phyloP scores from a whole-genome alignment of 2,888 invertebrate genomes.

The Axea sp. region DNA sequence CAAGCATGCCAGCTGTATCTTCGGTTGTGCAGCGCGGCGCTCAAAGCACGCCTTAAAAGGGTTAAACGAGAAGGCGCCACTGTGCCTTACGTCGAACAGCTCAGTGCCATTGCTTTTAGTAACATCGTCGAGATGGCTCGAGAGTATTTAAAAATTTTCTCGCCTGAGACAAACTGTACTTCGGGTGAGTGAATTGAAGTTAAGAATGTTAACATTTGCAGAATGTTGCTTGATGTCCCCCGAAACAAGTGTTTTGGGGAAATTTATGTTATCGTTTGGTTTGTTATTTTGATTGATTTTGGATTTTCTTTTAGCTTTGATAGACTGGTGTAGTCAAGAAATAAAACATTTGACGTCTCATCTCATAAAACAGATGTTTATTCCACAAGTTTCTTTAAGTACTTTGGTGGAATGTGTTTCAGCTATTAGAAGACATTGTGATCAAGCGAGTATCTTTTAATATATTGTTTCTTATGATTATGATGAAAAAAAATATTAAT shows the following conservation, averaged over 20 bases:
- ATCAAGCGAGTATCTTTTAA: conserved; percentile 38
- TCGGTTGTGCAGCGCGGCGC: conserved; percentile 88
- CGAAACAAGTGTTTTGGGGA: too few species aligned
- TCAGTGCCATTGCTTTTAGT: conserved; percentile 91
- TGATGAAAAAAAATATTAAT: too few species aligned
- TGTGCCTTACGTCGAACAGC: conserved; percentile 88
- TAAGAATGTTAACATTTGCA: too few species aligned
- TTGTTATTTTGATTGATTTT: neutral
- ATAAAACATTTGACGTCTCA: conserved; percentile 89
- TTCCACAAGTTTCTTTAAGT: conserved; percentile 91
- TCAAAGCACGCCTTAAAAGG: conserved; percentile 89
- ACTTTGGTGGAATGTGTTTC: conserved; percentile 92
- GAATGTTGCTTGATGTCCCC: too few species aligned
- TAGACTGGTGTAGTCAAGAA: conserved; percentile 95
- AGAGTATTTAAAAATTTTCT: conserved; percentile 91
- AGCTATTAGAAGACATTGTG: conserved; percentile 88
- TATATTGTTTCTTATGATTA: too few species aligned
- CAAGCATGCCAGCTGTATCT: conserved; percentile 91
- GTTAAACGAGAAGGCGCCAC: conserved; percentile 91
- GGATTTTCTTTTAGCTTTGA: conserved; percentile 86
- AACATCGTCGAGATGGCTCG: conserved; percentile 87
- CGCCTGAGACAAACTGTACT: conserved; percentile 86
- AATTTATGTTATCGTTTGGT: too few species aligned
- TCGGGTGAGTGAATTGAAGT: conserved; percentile 81
- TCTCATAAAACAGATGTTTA: conserved; percentile 92